These are phyloP conservation scores for Dicyrtomina minuta DNA, from an alignment of 2,888 invertebrate species.

Conservation along the genomic window DNA sequence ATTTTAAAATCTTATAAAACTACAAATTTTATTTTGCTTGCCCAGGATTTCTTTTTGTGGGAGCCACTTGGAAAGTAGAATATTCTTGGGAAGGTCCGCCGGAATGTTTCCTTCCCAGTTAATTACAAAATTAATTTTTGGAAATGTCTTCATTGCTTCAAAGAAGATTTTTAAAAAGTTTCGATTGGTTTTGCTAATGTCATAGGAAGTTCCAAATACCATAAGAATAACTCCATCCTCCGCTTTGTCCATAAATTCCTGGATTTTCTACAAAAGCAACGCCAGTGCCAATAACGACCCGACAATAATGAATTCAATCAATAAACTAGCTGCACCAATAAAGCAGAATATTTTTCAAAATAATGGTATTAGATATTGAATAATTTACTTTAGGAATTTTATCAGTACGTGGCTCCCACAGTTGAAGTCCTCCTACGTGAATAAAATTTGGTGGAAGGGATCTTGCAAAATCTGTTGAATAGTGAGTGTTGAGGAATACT, in stretches of 20 bases:
- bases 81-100: conserved; percentile 56
- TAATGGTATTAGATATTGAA: too few species aligned
- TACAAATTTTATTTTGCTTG: conserved; percentile 12
- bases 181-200: conserved; percentile 33
- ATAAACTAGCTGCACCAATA: too few species aligned
- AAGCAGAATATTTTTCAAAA: too few species aligned
- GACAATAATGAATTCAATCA: background rate
- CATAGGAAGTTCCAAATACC: conserved; percentile 41
- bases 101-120: conserved; percentile 41
- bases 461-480: conserved; percentile 21
- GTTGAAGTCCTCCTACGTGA: conserved; percentile 37
- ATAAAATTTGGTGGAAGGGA: conserved; percentile 35
- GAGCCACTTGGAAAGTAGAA: conserved; percentile 51
- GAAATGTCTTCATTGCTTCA: conserved; percentile 35
- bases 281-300: background rate
- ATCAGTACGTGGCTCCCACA: conserved; percentile 30
- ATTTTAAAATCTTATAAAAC: background rate
- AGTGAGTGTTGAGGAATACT: conserved; percentile 25
- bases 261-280: conserved; percentile 27
- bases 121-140: conserved; percentile 39
- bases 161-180: conserved; percentile 34
- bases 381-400: conserved; percentile 35
- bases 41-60: conserved; percentile 40
- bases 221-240: conserved; percentile 40
- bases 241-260: conserved; percentile 33